Evolutionary conservation across 2,113 vertebrate genomes (phyloP).

Genomic region (Charina bottae): DNA sequence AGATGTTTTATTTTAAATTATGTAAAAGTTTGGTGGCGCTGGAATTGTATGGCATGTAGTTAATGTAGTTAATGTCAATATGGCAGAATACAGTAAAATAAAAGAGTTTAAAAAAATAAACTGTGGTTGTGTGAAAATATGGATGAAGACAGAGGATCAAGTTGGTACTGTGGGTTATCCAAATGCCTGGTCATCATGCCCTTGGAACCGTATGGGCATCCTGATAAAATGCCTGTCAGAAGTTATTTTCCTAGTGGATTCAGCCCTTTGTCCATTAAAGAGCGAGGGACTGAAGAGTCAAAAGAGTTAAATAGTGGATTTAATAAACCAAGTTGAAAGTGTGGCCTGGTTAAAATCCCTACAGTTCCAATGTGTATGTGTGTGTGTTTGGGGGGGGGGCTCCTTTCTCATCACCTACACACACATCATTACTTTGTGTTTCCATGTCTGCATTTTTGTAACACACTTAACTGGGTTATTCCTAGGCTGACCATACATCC

Average conservation of each 20-base stretch:
- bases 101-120: too few species aligned
- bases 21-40: neutral
- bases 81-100: neutral
- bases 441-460: too few species aligned
- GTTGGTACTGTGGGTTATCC: neutral
- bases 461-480: too few species aligned
- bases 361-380: too few species aligned
- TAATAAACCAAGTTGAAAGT: neutral
- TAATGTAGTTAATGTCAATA: neutral
- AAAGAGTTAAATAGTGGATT: neutral
- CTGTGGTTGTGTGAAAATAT: neutral
- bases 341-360: neutral
- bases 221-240: neutral
- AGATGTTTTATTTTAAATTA: neutral
- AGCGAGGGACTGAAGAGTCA: neutral
- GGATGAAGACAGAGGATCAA: neutral
- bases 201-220: neutral
- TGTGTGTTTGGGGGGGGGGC: too few species aligned
- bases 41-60: neutral
- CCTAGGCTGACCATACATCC: too few species aligned
- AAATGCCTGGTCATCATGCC: neutral
- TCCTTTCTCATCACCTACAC: too few species aligned
- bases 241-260: neutral
- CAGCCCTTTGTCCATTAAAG: neutral
- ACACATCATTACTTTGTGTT: too few species aligned